These are phyloP conservation scores for Melipona beecheii DNA, from an alignment of 2,888 invertebrate species.

Conservation along the genomic window DNA sequence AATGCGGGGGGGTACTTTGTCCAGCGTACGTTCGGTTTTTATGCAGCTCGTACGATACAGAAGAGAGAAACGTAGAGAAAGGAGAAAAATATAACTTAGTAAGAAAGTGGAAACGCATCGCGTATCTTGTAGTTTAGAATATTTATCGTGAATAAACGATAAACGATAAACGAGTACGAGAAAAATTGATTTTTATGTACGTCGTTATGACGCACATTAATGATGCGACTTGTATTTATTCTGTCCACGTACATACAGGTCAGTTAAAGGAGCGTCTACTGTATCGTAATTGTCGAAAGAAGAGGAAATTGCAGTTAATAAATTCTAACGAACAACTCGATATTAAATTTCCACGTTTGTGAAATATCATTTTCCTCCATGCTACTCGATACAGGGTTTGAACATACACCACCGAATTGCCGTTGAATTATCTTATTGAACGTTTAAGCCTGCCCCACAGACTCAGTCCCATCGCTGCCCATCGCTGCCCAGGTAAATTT, in stretches of 20 bases:
- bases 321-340: background rate
- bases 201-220: too few relatives aligned
- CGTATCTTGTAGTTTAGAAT: too few relatives aligned
- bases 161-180: too few relatives aligned
- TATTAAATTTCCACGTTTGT: background rate
- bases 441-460: background rate
- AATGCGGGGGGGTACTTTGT: background rate
- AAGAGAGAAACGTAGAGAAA: too few relatives aligned
- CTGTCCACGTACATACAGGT: too few relatives aligned
- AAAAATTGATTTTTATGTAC: too few relatives aligned
- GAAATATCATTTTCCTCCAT: background rate
- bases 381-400: background rate
- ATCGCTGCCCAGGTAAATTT: background rate
- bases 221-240: too few relatives aligned
- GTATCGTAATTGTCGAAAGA: background rate
- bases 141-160: too few relatives aligned
- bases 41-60: too few relatives aligned
- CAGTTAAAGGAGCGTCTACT: background rate
- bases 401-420: background rate
- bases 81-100: too few relatives aligned
- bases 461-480: conserved; percentile 27
- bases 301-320: background rate
- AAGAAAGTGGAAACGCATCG: too few relatives aligned
- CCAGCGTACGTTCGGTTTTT: background rate
- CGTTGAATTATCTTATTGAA: background rate